A percentile compares a stretch with the other conserved stretches of the same genome.
Evolutionary conservation across 2,113 vertebrate genomes (phyloP).

Genomic region (Prinia subflava): DNA sequence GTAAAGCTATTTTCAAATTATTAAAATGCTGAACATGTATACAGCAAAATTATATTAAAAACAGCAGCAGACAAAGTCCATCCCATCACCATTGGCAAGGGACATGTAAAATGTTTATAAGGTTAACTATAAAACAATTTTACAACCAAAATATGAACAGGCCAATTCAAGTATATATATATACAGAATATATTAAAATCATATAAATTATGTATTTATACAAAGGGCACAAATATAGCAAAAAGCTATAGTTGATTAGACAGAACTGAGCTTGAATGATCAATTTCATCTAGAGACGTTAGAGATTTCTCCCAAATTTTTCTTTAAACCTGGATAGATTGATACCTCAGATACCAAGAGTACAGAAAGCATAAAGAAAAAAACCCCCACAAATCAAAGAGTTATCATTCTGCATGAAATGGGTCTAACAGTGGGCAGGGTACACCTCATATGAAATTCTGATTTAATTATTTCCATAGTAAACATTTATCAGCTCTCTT

Average conservation of each 20-base stretch:
- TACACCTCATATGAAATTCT: constrained; percentile 56
- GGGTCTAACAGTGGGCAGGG: constrained; percentile 29
- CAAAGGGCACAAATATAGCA: constrained; percentile 78
- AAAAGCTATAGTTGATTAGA: constrained; percentile 47
- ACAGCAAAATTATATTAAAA: constrained; percentile 57
- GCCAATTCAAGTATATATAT: constrained; percentile 73
- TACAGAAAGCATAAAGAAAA: not conserved
- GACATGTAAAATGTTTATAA: constrained; percentile 65
- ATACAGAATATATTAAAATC: constrained; percentile 86
- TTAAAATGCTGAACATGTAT: constrained; percentile 42
- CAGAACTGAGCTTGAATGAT: constrained; percentile 37
- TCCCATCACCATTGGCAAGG: constrained; percentile 42
- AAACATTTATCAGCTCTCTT: constrained; percentile 62
- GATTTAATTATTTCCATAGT: constrained; percentile 66
- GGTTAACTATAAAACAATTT: constrained; percentile 68
- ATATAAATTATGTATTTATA: constrained; percentile 88
- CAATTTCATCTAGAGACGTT: not conserved
- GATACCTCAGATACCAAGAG: constrained; percentile 20
- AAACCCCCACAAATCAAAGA: not conserved
- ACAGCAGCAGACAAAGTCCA: constrained; percentile 65
- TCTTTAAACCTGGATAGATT: not conserved
- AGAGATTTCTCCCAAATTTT: not conserved
- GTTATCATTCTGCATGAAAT: constrained; percentile 6
- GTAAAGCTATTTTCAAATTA: constrained; percentile 63
- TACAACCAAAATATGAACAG: constrained; percentile 72